These are phyloP conservation scores for Tipula unca DNA, from an alignment of 2,888 invertebrate species.

Conservation along the genomic window DNA sequence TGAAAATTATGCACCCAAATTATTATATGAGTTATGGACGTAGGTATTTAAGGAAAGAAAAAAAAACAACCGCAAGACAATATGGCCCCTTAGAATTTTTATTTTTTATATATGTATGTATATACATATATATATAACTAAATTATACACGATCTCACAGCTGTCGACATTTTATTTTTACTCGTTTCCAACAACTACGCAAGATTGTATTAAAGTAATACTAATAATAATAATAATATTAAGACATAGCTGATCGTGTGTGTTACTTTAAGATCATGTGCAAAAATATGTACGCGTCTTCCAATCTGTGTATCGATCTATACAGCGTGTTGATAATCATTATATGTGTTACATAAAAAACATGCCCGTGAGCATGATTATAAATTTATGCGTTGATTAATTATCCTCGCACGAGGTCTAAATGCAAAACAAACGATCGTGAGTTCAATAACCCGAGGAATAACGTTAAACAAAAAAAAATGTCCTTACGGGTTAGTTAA, in stretches of 20 bases:
- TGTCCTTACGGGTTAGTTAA: not conserved
- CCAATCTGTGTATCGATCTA: not conserved
- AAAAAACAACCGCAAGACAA: not conserved
- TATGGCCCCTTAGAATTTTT: not conserved
- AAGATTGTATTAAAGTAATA: not conserved
- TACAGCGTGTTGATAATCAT: not conserved
- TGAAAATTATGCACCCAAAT: not conserved
- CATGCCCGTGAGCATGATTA: not conserved
- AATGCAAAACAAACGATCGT: not conserved
- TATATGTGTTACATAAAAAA: not conserved
- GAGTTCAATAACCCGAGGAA: not conserved
- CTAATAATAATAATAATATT: not conserved
- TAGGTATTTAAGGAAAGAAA: not conserved
- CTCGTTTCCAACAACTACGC: not conserved
- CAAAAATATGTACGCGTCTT: not conserved
- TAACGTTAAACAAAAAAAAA: not conserved
- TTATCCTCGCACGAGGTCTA: not conserved
- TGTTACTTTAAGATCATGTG: constrained; percentile 8
- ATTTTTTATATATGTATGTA: not conserved
- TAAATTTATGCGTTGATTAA: not conserved
- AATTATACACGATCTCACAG: not conserved
- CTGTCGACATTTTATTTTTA: not conserved
- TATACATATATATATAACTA: not conserved
- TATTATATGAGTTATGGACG: not conserved
- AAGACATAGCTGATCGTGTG: not conserved